Evolutionary conservation across 2,888 invertebrate species (phyloP).

Genomic region (Emmelina monodactyla): DNA sequence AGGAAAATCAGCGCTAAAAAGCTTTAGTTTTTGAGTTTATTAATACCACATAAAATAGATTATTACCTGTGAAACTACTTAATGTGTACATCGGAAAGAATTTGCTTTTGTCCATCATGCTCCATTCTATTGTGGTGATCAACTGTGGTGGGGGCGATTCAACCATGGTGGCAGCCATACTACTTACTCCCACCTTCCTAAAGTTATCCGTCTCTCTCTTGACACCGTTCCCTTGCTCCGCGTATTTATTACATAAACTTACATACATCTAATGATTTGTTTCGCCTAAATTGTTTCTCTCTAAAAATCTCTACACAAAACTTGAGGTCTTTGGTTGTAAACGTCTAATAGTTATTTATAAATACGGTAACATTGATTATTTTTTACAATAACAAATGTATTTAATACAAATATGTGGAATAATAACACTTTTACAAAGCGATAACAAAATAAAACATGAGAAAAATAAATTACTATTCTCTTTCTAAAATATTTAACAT

Average conservation of each 20-base stretch:
- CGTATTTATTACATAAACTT: constrained; percentile 23
- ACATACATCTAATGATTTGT: constrained; percentile 25
- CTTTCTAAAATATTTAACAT: constrained; percentile 17
- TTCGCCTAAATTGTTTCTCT: constrained; percentile 11
- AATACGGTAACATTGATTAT: constrained; percentile 21
- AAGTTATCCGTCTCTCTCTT: no score
- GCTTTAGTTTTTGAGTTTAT: no score
- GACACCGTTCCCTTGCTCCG: no score
- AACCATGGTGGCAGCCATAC: constrained; percentile 54
- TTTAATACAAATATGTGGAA: constrained; percentile 27
- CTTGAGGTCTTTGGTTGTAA: constrained; percentile 29
- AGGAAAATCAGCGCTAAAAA: no score
- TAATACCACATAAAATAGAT: no score
- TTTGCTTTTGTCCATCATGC: constrained; percentile 97
- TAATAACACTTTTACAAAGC: constrained; percentile 10
- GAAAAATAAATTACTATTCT: constrained; percentile 11
- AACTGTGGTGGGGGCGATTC: constrained; percentile 67
- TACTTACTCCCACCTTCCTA: constrained; percentile 10
- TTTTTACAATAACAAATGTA: constrained; percentile 14
- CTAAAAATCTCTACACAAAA: constrained; percentile 5
- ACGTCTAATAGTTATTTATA: constrained; percentile 3
- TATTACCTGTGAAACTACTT: constrained; percentile 83
- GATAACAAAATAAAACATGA: constrained; percentile 9
- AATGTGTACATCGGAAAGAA: constrained; percentile 93
- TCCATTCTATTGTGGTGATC: constrained; percentile 92